Conservation (phyloP, 2,797 vertebrate species). For the Notolabrus celidotus region DNA sequence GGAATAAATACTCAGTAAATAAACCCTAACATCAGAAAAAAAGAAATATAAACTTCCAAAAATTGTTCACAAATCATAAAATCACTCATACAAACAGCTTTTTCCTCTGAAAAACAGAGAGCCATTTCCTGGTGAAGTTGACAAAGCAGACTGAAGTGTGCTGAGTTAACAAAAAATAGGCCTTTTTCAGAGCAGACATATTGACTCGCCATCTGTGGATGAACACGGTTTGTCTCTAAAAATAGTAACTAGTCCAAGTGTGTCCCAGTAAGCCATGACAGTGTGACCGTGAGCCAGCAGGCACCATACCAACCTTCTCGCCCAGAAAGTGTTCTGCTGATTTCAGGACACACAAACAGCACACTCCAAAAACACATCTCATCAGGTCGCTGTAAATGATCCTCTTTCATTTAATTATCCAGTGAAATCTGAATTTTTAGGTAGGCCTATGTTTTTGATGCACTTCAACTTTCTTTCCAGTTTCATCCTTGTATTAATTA, state of each 20-base stretch:
- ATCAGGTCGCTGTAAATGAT: background rate
- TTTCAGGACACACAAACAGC: background rate
- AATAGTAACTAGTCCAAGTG: background rate
- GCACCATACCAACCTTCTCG: background rate
- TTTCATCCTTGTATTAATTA: too few species aligned
- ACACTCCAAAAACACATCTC: background rate
- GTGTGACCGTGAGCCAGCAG: conserved; percentile 1
- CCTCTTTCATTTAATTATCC: too few species aligned
- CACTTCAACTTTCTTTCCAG: too few species aligned
- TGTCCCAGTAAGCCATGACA: background rate
- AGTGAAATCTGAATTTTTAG: too few species aligned
- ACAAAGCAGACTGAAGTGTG: background rate
- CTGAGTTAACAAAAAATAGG: background rate
- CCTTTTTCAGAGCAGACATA: conserved; percentile 1
- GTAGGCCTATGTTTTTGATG: too few species aligned
- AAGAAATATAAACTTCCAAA: too few species aligned
- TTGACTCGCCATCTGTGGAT: conserved; percentile 1
- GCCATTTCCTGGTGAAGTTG: background rate
- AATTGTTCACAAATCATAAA: too few species aligned
- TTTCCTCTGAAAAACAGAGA: background rate
- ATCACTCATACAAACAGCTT: background rate
- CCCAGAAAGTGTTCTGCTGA: conserved; percentile 9
- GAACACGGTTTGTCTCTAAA: background rate
- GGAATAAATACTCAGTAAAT: too few species aligned
- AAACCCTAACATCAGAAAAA: too few species aligned